phyloP scores from a whole-genome alignment of 2,888 invertebrate species.

The Monochamus alternatus region DNA sequence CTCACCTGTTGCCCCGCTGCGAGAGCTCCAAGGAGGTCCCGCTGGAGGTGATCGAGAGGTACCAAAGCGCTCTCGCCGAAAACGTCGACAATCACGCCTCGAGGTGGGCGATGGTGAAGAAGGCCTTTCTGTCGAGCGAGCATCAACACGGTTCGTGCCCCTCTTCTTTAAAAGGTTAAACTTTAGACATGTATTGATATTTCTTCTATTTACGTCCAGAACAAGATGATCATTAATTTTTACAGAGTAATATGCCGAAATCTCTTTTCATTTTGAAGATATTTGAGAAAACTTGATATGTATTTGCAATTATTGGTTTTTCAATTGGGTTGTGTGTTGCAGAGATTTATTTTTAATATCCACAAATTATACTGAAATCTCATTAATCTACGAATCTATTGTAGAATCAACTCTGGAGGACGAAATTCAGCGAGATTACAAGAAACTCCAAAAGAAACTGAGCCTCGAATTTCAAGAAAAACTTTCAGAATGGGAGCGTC shows the following conservation, averaged over 20 bases:
- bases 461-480: slow-evolving; percentile 84
- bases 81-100: slow-evolving; percentile 73
- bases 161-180: slow-evolving; percentile 24
- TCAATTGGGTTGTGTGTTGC: too few relatives aligned
- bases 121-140: slow-evolving; percentile 75
- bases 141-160: not conserved
- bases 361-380: too few relatives aligned
- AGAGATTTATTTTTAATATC: too few relatives aligned
- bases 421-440: slow-evolving; percentile 83
- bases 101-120: slow-evolving; percentile 84
- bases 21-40: slow-evolving; percentile 59
- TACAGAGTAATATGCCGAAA: too few relatives aligned
- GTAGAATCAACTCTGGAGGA: slow-evolving; percentile 69
- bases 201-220: too few relatives aligned
- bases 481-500: slow-evolving; percentile 73
- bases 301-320: too few relatives aligned
- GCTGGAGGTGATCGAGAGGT: slow-evolving; percentile 63
- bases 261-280: too few relatives aligned
- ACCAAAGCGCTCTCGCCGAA: slow-evolving; percentile 62
- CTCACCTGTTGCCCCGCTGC: not conserved
- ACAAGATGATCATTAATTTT: too few relatives aligned
- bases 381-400: not conserved
- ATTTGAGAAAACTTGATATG: too few relatives aligned
- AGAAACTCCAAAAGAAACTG: slow-evolving; percentile 81
- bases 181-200: not conserved